Percentiles rank a stretch among this genome's conserved stretches.
These are phyloP conservation scores for Chelidonichthys spinosus DNA, from an alignment of 2,797 vertebrate species.

Conservation along the genomic window DNA sequence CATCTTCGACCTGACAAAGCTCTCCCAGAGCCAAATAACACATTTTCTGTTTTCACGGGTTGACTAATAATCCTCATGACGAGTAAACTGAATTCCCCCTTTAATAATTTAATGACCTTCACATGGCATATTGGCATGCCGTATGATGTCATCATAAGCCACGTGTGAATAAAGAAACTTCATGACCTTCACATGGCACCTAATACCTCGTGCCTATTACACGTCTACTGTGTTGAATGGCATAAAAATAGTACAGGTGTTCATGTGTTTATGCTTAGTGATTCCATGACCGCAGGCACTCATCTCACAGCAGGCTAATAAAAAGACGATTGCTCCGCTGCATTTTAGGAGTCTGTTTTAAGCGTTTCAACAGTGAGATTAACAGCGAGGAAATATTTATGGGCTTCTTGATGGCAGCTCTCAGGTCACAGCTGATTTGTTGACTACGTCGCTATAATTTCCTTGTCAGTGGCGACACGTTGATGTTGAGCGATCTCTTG, in stretches of 20 bases:
- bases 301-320: slow-evolving; percentile 58
- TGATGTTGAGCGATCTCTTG: background rate
- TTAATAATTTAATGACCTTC: background rate
- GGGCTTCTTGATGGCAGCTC: slow-evolving; percentile 38
- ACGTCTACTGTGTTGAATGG: slow-evolving; percentile 14
- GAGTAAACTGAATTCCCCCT: background rate
- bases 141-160: background rate
- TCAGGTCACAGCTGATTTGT: slow-evolving; percentile 59
- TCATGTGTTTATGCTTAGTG: slow-evolving; percentile 49
- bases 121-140: background rate
- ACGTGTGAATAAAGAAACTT: background rate
- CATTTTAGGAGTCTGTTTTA: slow-evolving; percentile 34
- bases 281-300: slow-evolving; percentile 46
- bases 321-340: slow-evolving; percentile 53
- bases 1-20: too few relatives aligned
- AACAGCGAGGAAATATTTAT: slow-evolving; percentile 56
- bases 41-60: too few relatives aligned
- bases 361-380: slow-evolving; percentile 57
- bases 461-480: slow-evolving; percentile 32
- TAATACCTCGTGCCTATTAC: background rate
- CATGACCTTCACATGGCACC: background rate
- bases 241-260: slow-evolving; percentile 21
- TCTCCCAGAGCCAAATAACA: background rate
- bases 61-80: too few relatives aligned
- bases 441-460: slow-evolving; percentile 56